Conservation (phyloP, 2,888 invertebrate species). For the Catonia carolina region DNA sequence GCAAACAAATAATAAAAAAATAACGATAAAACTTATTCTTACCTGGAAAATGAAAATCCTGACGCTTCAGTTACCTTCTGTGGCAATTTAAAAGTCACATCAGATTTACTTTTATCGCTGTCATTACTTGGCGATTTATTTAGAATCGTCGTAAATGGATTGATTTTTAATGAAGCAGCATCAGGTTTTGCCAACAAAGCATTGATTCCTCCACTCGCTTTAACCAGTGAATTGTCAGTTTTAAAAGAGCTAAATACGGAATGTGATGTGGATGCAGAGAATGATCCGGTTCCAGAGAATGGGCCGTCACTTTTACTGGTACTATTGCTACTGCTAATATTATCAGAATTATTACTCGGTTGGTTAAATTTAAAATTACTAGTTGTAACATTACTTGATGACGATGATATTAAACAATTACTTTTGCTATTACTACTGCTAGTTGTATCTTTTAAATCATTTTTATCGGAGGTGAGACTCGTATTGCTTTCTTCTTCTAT, state of each 20-base stretch:
- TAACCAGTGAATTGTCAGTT: constrained; percentile 2
- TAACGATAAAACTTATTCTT: neutral
- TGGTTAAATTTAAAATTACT: neutral
- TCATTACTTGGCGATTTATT: constrained; percentile 32
- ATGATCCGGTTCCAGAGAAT: too few species aligned
- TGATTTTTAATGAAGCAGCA: constrained; percentile 20
- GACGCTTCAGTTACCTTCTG: constrained; percentile 30
- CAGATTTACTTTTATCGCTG: neutral
- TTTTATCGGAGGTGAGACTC: constrained; percentile 13
- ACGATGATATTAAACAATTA: neutral
- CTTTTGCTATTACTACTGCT: neutral
- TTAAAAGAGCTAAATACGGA: constrained; percentile 1
- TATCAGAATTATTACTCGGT: neutral
- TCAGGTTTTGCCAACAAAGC: constrained; percentile 18
- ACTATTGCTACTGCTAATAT: neutral
- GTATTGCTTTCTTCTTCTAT: constrained; percentile 21
- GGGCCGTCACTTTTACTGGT: constrained; percentile 11
- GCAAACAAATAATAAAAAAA: neutral
- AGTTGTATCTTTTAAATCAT: neutral
- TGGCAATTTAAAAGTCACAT: constrained; percentile 13
- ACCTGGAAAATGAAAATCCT: constrained; percentile 55
- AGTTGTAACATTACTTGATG: too few species aligned
- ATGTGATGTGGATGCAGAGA: constrained; percentile 3
- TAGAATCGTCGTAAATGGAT: constrained; percentile 17
- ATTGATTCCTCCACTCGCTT: neutral